phyloP scores from a whole-genome alignment of 2,888 invertebrate species.

The Diachrysia chrysitis region DNA sequence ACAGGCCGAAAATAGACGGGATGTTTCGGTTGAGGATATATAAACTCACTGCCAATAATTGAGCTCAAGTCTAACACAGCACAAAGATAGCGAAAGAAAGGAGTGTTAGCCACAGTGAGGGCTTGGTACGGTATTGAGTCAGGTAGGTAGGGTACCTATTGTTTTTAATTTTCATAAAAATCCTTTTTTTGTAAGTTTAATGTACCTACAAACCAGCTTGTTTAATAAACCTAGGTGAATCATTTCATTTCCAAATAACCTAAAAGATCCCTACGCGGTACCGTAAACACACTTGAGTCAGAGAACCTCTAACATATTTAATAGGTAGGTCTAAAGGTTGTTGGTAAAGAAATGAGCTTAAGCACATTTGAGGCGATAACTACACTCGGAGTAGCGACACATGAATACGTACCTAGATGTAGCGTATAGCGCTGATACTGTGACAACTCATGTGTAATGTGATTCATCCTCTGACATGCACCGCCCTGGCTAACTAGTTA shows the following conservation, averaged over 20 bases:
- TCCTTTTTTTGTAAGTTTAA: too few relatives aligned
- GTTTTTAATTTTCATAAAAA: too few relatives aligned
- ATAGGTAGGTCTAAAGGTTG: slow-evolving; percentile 59
- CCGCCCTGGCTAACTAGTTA: background rate
- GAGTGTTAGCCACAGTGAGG: too few relatives aligned
- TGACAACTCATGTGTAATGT: slow-evolving; percentile 52
- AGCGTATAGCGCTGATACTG: slow-evolving; percentile 37
- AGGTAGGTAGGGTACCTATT: too few relatives aligned
- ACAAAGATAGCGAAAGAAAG: too few relatives aligned
- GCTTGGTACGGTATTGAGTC: too few relatives aligned
- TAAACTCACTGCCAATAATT: too few relatives aligned
- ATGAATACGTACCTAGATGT: slow-evolving; percentile 48
- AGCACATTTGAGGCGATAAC: slow-evolving; percentile 72
- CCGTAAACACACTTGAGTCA: slow-evolving; percentile 2
- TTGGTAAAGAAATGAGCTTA: slow-evolving; percentile 62
- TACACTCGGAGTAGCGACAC: slow-evolving; percentile 51
- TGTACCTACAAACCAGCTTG: too few relatives aligned
- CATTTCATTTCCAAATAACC: background rate
- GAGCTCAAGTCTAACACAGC: too few relatives aligned
- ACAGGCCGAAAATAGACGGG: too few relatives aligned
- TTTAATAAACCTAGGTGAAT: too few relatives aligned
- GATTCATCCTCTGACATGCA: background rate
- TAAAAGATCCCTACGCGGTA: background rate
- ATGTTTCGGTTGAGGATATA: too few relatives aligned
- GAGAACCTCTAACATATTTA: slow-evolving; percentile 29